These are phyloP conservation scores for Apaloderma vittatum DNA, from an alignment of 2,113 vertebrate species.

Conservation along the genomic window DNA sequence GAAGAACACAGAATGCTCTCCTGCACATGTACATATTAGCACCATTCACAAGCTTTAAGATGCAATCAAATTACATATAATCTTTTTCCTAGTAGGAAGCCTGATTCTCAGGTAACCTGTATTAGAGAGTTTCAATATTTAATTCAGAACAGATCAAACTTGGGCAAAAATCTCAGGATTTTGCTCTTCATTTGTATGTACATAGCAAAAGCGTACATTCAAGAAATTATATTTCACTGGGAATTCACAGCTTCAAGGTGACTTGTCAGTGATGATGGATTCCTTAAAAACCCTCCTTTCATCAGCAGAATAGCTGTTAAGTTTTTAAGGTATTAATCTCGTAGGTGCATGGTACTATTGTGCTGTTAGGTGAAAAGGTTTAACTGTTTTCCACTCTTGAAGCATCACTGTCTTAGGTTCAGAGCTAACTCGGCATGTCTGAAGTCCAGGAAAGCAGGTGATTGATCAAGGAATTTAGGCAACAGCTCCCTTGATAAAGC, in stretches of 20 bases:
- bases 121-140: background rate
- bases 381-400: conserved; percentile 70
- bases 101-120: background rate
- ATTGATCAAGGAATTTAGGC: conserved; percentile 79
- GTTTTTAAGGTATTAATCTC: conserved; percentile 63
- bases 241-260: conserved; percentile 54
- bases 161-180: background rate
- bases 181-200: conserved; percentile 7
- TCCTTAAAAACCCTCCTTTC: conserved; percentile 66
- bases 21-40: background rate
- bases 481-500: conserved; percentile 69
- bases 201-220: background rate
- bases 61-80: background rate
- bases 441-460: conserved; percentile 69
- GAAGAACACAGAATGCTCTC: background rate
- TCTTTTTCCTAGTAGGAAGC: background rate
- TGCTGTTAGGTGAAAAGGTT: conserved; percentile 69
- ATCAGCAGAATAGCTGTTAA: conserved; percentile 59
- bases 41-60: background rate
- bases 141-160: conserved; percentile 25
- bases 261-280: conserved; percentile 61
- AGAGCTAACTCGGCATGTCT: conserved; percentile 58
- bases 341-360: background rate
- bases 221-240: conserved; percentile 11
- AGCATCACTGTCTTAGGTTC: conserved; percentile 70